Percentiles rank a stretch among this genome's conserved stretches.
Conservation (phyloP, 1,140 invertebrate species). For the Littorina saxatilis region DNA sequence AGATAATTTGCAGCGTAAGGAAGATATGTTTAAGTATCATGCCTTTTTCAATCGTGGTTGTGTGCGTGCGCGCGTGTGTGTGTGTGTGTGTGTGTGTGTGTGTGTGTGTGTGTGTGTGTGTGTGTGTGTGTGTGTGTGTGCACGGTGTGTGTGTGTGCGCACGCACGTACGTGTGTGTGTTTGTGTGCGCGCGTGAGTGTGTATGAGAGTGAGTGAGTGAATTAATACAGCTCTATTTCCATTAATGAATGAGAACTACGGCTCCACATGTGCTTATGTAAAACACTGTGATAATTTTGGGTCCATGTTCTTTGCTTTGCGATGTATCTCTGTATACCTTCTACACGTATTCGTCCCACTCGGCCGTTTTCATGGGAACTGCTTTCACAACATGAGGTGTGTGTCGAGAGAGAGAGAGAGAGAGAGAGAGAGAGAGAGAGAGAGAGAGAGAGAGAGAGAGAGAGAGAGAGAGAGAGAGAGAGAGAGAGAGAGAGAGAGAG, state of each 20-base stretch:
- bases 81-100: not conserved
- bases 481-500: slow-evolving; percentile 34
- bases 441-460: slow-evolving; percentile 26
- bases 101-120: slow-evolving; percentile 6
- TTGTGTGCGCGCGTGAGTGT: slow-evolving; percentile 4
- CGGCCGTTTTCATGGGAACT: no score
- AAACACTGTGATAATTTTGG: no score
- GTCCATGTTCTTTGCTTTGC: no score
- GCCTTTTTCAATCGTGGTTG: no score
- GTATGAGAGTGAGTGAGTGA: slow-evolving; percentile 10
- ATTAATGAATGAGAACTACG: not conserved
- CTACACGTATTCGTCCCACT: no score
- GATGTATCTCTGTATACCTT: no score
- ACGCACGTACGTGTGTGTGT: not conserved
- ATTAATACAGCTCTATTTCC: not conserved
- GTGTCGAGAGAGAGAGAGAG: not conserved
- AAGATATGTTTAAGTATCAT: no score
- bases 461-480: slow-evolving; percentile 34
- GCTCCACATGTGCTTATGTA: not conserved
- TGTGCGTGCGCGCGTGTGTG: not conserved
- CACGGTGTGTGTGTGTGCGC: not conserved
- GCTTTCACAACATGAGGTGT: no score
- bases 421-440: not conserved
- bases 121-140: not conserved
- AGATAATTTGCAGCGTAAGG: no score